Evolutionary conservation across 2,797 vertebrate genomes (phyloP), one percentile per base, ranked within the genome.

Genomic region (Gastrophryne carolinensis): DNA sequence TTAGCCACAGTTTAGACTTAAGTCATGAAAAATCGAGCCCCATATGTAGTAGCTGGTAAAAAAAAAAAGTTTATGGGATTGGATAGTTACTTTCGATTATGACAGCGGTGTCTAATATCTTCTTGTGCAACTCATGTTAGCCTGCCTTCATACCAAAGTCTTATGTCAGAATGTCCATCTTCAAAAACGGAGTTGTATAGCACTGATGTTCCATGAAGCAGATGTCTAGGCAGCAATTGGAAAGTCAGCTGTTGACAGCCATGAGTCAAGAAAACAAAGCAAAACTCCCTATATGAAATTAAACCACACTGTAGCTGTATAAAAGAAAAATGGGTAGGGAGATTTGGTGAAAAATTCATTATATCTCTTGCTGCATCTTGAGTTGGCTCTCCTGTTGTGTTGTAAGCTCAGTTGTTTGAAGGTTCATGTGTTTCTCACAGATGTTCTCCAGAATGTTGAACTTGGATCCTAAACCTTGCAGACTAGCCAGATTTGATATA

Each of bases 401-500:
- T 41, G 26, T 32, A 47, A 44, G 60, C 17, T 66, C 30, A 4
- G 47, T 49, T 15, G 35, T 60, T 10, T 60, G 12, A 27, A 26
- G 12, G n/a, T 30, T 41, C 23, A 32, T 58, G 17, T 72, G 52
- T 10, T 72, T 53, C 13, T 35, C 23, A 26, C 68, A 72, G n/a
- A 78, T 65, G 7, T 26, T 37, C 37, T 72, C 61, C 10, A 78
- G 62, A 41, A 78, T 19, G 32, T 78, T 78, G 10, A 78, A 78
- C 19, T 78, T 78, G 12, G 75, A 78, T 13, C 75, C 75, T 27
- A 78, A 57, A n/a, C 35, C 60, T 13, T 72, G 21, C 12, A 66
- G 17, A 21, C 12, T 52, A 4, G 27, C 34, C 6, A 66, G 5
- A 1, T 19, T 3, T 6, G 17, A 7, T 1, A 3, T 26, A 27